Conservation (phyloP, 2,888 invertebrate species). For the Holacanthella duospinosa region DNA sequence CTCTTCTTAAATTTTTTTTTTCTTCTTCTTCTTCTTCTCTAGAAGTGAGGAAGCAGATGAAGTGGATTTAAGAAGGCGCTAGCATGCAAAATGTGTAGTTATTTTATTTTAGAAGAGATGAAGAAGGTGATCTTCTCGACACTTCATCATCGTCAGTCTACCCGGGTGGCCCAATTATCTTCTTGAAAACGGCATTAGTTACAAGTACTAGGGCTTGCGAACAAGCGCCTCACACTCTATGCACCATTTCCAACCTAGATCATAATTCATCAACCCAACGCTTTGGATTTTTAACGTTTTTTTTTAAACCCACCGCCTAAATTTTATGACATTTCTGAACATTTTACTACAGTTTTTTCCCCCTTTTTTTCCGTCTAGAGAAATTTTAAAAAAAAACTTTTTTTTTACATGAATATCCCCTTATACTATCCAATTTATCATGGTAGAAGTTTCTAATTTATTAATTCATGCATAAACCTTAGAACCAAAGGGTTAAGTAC, state of each 20-base stretch:
- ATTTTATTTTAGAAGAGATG: neutral
- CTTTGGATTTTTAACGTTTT: neutral
- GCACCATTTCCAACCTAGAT: constrained; percentile 31
- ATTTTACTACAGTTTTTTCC: constrained; percentile 2
- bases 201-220: constrained; percentile 31
- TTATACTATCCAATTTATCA: neutral
- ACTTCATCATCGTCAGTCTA: constrained; percentile 38
- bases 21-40: neutral
- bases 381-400: too few relatives aligned
- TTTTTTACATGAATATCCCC: neutral
- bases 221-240: constrained; percentile 36
- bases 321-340: neutral
- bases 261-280: constrained; percentile 23
- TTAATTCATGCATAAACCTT: neutral
- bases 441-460: neutral
- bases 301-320: neutral
- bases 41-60: constrained; percentile 7
- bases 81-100: constrained; percentile 35
- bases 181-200: constrained; percentile 36
- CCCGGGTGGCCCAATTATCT: constrained; percentile 38
- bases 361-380: constrained; percentile 8
- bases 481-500: constrained; percentile 1
- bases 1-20: neutral
- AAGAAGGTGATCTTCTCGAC: constrained; percentile 37
- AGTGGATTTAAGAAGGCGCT: constrained; percentile 29